Evolutionary conservation across 2,797 vertebrate genomes (phyloP).

Genomic region (Todus mexicanus): DNA sequence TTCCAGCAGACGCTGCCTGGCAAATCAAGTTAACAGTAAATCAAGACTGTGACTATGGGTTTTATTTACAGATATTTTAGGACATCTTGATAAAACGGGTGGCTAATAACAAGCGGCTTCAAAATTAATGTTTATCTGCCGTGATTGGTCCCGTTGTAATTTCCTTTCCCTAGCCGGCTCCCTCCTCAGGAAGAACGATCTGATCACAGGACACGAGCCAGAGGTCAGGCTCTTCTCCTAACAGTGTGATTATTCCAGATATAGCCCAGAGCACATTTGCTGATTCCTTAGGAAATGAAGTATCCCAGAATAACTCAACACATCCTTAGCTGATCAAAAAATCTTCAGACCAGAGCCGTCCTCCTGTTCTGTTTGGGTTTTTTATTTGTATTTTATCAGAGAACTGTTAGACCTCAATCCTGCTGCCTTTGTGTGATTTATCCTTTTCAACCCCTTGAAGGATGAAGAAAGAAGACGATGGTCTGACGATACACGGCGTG

Average conservation of each 20-base stretch:
- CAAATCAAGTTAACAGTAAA: background rate
- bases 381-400: background rate
- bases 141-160: background rate
- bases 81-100: background rate
- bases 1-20: background rate
- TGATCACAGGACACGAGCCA: background rate
- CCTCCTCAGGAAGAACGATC: background rate
- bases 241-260: background rate
- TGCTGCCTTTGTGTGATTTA: background rate
- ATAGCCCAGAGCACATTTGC: background rate
- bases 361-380: background rate
- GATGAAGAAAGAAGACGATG: conserved; percentile 87
- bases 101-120: background rate
- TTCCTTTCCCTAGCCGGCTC: background rate
- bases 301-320: background rate
- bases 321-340: background rate
- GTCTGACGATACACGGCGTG: conserved; percentile 83
- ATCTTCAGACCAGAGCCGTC: background rate
- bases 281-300: conserved; percentile 10
- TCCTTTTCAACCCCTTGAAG: conserved; percentile 56
- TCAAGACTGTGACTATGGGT: background rate
- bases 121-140: background rate
- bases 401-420: background rate
- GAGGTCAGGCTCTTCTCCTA: background rate
- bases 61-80: background rate